phyloP scores from a whole-genome alignment of 1,140 invertebrate genomes.

The Eulimnadia texana region DNA sequence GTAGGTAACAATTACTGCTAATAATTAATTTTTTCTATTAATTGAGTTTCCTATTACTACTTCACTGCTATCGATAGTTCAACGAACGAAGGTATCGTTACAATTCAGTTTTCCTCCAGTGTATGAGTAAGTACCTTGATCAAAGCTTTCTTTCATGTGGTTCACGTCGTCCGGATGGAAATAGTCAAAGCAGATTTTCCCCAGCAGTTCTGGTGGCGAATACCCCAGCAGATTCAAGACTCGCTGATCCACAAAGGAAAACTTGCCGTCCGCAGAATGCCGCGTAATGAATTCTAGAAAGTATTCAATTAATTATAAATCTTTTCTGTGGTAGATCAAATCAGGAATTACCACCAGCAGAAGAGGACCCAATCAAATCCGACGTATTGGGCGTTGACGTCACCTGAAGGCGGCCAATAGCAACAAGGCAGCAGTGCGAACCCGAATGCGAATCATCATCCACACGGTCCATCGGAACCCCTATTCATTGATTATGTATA shows the following conservation, averaged over 20 bases:
- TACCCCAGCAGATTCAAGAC: slow-evolving; percentile 82
- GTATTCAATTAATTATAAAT: slow-evolving; percentile 14
- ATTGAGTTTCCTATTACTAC: too few species aligned
- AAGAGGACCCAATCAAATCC: slow-evolving; percentile 71
- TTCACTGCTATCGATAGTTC: too few species aligned
- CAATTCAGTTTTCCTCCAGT: too few species aligned
- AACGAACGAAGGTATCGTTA: too few species aligned
- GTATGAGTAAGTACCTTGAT: too few species aligned
- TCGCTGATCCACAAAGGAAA: slow-evolving; percentile 95
- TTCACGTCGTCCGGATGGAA: slow-evolving; percentile 90
- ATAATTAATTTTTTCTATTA: too few species aligned
- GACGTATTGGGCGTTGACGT: slow-evolving; percentile 86
- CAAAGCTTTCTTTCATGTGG: slow-evolving; percentile 95
- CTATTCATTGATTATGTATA: too few species aligned
- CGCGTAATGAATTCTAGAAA: slow-evolving; percentile 79
- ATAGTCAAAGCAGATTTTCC: slow-evolving; percentile 90
- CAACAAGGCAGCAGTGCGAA: slow-evolving; percentile 90
- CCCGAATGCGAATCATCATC: slow-evolving; percentile 50
- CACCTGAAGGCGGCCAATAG: slow-evolving; percentile 90
- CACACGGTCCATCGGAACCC: slow-evolving; percentile 65
- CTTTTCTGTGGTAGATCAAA: slow-evolving; percentile 44
- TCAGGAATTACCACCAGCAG: slow-evolving; percentile 36
- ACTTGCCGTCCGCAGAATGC: slow-evolving; percentile 87
- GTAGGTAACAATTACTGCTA: too few species aligned
- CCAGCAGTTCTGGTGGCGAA: slow-evolving; percentile 80